Base-by-base conservation (phyloP, 2,797 vertebrate genomes). In the Microchirus variegatus region DNA sequence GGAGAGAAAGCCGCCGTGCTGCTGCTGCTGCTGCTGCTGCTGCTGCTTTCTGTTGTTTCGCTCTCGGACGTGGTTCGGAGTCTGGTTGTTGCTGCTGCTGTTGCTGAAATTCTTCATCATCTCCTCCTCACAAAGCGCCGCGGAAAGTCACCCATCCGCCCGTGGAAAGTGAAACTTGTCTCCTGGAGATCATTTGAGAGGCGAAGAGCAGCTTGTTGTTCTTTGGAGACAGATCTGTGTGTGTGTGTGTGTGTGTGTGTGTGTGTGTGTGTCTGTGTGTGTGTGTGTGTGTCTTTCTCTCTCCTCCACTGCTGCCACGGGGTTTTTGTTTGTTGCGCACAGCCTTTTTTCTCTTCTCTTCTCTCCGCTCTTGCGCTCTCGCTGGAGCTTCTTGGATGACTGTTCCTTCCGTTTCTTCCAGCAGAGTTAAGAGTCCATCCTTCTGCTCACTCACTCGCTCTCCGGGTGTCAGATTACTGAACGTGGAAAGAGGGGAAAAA, bases 81-180 rank as follows among this genome's bases (percentile, higher is more conserved):
- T 90, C 90, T 88, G 90, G 88, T 73, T 85, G 87, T 87, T 90
- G 86, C 81, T 91, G 89, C 88, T 76, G 93, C 81, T 91, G 89
- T 87, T 76, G 93, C 88, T 92, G 90, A 92, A 77, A 92, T 95
- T 94, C 95, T 95, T 96, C 96, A 95, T 95, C 89, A 86, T 95
- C 93, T 94, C 92, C 94, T 93, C 91, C 94, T 92, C 91, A 90
- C 92, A 88, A 88, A 93, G 90, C 90, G 80, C 88, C 90, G 83
- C 83, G 88, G 90, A 89, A 93, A 88, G 93, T 95, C 94, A 94
- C 94, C 96, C 96, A 96, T 96, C 93, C 88, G 92, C 86, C 67
- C 81, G 82, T 79, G 85, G 65, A 83, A 80, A 90, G 88, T 86
- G 78, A 80, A 91, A 91, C 82, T 87, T 86, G 81, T 83, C 76